A percentile compares a stretch with the other conserved stretches of the same genome.
These are phyloP conservation scores for Halocynthia aurantium DNA, from an alignment of 23 tunicate genomes.

Conservation along the genomic window DNA sequence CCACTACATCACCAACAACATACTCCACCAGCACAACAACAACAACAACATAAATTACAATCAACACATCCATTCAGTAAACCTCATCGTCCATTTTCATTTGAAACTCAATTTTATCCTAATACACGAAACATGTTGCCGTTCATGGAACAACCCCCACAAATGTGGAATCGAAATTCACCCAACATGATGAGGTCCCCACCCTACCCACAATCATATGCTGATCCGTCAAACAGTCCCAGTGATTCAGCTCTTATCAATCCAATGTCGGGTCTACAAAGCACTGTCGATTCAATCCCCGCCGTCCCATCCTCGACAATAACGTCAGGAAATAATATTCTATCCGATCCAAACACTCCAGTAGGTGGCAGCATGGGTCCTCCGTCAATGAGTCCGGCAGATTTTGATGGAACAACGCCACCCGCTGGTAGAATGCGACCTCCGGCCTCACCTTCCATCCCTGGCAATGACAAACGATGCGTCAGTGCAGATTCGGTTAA, in stretches of 20 bases:
- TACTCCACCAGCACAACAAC: constrained; percentile 36
- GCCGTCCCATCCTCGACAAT: constrained; percentile 37
- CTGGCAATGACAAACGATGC: constrained; percentile 51
- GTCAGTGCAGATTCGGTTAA: constrained; percentile 59
- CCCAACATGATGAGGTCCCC: constrained; percentile 32
- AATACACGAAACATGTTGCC: neutral
- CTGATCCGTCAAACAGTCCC: constrained; percentile 45
- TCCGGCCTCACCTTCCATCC: constrained; percentile 51
- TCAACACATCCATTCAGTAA: neutral
- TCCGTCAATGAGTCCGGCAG: constrained; percentile 26
- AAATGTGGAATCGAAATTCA: constrained; percentile 1
- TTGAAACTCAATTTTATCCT: neutral
- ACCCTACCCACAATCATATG: neutral
- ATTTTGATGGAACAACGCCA: constrained; percentile 17
- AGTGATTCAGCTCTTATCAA: constrained; percentile 34
- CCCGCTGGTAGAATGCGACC: constrained; percentile 47
- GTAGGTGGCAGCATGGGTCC: constrained; percentile 33
- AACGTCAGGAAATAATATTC: constrained; percentile 53
- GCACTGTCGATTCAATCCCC: constrained; percentile 76
- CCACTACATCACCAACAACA: no score
- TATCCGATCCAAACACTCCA: constrained; percentile 46
- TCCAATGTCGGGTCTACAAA: constrained; percentile 87
- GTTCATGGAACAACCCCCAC: constrained; percentile 12
- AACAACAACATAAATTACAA: constrained; percentile 21
- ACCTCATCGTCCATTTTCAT: no score